phyloP scores from a whole-genome alignment of 2,888 invertebrate genomes.

The Aradus depressus region DNA sequence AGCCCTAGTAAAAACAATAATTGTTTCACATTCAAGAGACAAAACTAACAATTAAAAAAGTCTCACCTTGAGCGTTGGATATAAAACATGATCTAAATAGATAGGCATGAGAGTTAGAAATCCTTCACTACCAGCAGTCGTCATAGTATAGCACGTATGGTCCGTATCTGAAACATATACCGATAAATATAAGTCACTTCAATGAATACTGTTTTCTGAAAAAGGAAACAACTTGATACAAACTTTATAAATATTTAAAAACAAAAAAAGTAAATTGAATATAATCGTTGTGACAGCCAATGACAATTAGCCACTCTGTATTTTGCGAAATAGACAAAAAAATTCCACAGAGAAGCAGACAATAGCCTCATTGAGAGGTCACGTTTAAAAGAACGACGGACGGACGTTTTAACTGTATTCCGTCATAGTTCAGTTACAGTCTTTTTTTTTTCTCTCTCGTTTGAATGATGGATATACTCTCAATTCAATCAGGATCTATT shows the following conservation, averaged over 20 bases:
- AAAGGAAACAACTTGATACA: background rate
- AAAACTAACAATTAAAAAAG: background rate
- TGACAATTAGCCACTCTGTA: no score
- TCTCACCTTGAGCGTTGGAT: conserved; percentile 60
- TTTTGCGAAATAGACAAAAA: no score
- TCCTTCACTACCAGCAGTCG: conserved; percentile 76
- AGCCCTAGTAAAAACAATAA: no score
- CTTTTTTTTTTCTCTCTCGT: no score
- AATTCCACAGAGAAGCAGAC: no score
- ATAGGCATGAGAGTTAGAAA: conserved; percentile 81
- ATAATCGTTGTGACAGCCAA: background rate
- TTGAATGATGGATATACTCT: no score
- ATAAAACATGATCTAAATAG: conserved; percentile 80
- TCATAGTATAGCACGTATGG: conserved; percentile 81
- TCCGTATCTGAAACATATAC: conserved; percentile 45
- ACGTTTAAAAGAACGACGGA: no score
- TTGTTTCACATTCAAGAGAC: no score
- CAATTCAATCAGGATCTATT: no score
- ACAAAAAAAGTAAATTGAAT: background rate
- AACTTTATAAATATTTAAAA: conserved; percentile 2
- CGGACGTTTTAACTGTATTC: no score
- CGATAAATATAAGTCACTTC: background rate
- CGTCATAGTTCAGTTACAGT: no score
- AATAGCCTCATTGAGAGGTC: no score
- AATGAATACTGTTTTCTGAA: background rate